These are phyloP conservation scores for Cataglyphis albicans DNA, from an alignment of 2,888 invertebrate genomes.

Conservation along the genomic window DNA sequence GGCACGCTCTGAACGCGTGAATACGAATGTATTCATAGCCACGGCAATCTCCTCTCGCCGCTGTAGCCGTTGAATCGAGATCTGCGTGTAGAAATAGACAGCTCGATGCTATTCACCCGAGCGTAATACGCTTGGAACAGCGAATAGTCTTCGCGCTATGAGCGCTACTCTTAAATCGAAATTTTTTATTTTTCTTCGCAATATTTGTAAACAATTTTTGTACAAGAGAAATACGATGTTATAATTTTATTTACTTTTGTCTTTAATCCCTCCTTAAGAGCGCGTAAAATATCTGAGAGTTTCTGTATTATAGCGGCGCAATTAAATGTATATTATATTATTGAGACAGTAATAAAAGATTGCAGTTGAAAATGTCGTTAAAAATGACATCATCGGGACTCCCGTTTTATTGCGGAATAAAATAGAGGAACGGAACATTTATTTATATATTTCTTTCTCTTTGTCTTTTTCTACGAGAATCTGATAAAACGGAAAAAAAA, in stretches of 20 bases:
- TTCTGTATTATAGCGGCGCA: no score
- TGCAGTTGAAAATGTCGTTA: not conserved
- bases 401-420: slow-evolving; percentile 9
- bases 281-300: no score
- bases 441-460: not conserved
- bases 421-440: not conserved
- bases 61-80: slow-evolving; percentile 33
- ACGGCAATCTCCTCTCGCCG: slow-evolving; percentile 9
- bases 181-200: not conserved
- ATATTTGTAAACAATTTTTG: not conserved
- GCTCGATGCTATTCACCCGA: slow-evolving; percentile 43
- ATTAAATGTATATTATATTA: not conserved
- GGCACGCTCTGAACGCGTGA: slow-evolving; percentile 68
- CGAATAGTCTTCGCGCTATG: not conserved
- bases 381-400: not conserved
- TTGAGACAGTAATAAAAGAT: not conserved
- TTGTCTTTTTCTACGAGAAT: not conserved
- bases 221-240: not conserved
- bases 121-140: slow-evolving; percentile 37
- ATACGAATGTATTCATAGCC: slow-evolving; percentile 59
- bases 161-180: not conserved
- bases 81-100: slow-evolving; percentile 38
- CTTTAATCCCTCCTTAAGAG: not conserved
- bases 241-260: not conserved
- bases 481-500: slow-evolving; percentile 34